Evolutionary conservation across 2,888 invertebrate genomes (phyloP).

Genomic region (Orthosia incerta): DNA sequence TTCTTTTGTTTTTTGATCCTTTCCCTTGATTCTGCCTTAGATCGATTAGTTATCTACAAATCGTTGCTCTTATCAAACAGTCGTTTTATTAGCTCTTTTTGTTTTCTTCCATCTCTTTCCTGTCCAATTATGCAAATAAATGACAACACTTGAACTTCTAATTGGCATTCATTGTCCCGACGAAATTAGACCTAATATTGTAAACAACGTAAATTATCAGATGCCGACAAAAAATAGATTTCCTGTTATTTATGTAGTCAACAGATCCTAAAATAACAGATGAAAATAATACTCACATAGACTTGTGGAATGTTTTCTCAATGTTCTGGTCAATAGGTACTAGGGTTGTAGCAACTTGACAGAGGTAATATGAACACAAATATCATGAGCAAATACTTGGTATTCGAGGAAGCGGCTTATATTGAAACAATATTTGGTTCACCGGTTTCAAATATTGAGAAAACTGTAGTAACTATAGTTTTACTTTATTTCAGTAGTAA

Average conservation of each 20-base stretch:
- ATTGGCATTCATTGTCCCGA: not conserved
- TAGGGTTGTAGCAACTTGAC: slow-evolving; percentile 15
- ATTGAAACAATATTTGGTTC: slow-evolving; percentile 14
- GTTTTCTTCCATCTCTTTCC: not conserved
- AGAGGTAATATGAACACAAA: slow-evolving; percentile 22
- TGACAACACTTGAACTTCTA: not conserved
- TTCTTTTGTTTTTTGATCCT: not conserved
- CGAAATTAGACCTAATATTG: not conserved
- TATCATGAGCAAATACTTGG: slow-evolving; percentile 15
- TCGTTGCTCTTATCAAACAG: no score
- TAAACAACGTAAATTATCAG: slow-evolving; percentile 8
- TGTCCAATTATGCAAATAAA: not conserved
- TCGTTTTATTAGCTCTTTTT: no score
- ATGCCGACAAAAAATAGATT: slow-evolving; percentile 3
- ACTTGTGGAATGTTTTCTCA: not conserved
- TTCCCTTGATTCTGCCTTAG: no score
- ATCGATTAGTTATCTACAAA: no score
- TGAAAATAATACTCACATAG: not conserved
- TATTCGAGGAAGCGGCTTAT: not conserved
- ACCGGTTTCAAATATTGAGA: slow-evolving; percentile 7
- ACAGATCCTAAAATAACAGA: not conserved
- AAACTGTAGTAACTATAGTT: slow-evolving; percentile 4
- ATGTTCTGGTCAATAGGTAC: slow-evolving; percentile 5
- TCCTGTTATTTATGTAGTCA: not conserved
- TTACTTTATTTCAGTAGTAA: not conserved